These are phyloP conservation scores for Sprattus sprattus DNA, from an alignment of 2,113 vertebrate species.

Conservation along the genomic window DNA sequence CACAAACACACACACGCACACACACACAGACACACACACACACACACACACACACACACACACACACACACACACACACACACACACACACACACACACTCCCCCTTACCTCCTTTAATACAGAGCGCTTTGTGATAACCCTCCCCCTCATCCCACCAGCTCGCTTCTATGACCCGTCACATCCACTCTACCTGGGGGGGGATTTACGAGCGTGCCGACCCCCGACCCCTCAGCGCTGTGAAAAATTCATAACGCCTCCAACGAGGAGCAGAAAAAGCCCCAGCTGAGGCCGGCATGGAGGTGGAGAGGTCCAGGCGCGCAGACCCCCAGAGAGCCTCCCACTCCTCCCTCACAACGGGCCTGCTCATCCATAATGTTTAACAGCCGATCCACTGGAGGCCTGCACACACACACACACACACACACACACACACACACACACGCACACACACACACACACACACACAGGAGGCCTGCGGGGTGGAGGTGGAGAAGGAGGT, in stretches of 20 bases:
- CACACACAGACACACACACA: too few relatives aligned
- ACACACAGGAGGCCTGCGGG: not conserved
- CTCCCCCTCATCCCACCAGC: not conserved
- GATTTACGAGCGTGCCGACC: constrained; percentile 56
- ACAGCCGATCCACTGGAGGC: not conserved
- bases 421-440: too few relatives aligned
- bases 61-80: not conserved
- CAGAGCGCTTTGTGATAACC: not conserved
- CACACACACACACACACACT: not conserved
- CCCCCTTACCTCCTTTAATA: not conserved
- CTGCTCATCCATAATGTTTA: not conserved
- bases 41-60: not conserved
- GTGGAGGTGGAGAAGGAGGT: not conserved
- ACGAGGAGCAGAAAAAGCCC: constrained; percentile 55
- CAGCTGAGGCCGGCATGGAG: constrained; percentile 55
- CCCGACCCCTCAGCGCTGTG: constrained; percentile 50
- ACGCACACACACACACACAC: too few relatives aligned
- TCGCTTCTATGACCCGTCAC: constrained; percentile 61
- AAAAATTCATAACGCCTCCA: constrained; percentile 66
- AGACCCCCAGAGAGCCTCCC: not conserved
- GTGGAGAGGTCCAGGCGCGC: not conserved
- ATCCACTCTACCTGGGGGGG: constrained; percentile 51
- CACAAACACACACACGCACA: not conserved
- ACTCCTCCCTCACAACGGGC: not conserved
- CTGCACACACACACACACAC: too few relatives aligned